These are phyloP conservation scores for Zhuqinia jingwanae DNA, from an alignment of 2,888 invertebrate genomes.

Conservation along the genomic window DNA sequence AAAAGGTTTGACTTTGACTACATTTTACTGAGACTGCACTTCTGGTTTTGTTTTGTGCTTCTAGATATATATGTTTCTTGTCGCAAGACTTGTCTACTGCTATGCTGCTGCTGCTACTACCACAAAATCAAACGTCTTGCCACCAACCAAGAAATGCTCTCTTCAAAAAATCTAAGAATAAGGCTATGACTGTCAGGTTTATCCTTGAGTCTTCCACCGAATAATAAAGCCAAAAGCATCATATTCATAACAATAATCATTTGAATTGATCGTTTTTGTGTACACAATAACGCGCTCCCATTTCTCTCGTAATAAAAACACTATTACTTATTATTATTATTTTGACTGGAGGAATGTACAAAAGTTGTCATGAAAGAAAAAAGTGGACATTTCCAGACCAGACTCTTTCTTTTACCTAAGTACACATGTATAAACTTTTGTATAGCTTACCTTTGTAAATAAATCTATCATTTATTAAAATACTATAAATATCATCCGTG, in stretches of 20 bases:
- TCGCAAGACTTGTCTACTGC: background rate
- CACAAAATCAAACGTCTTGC: constrained; percentile 1
- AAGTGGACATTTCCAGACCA: constrained; percentile 5
- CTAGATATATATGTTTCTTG: too few species aligned
- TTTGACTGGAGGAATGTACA: background rate
- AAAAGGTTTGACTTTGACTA: constrained; percentile 30
- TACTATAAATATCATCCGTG: background rate
- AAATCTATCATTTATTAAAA: background rate
- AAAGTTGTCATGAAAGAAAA: background rate
- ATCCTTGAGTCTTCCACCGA: background rate
- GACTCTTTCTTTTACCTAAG: background rate
- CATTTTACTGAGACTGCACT: background rate
- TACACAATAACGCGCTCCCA: constrained; percentile 19
- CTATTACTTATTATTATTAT: constrained; percentile 23
- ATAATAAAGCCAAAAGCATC: background rate
- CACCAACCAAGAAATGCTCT: background rate
- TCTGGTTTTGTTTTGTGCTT: constrained; percentile 39
- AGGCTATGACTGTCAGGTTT: background rate
- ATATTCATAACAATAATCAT: constrained; percentile 58
- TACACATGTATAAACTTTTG: background rate
- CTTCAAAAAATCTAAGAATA: constrained; percentile 17
- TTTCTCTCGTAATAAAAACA: background rate
- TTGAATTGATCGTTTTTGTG: constrained; percentile 48
- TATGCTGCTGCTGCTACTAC: too few species aligned
- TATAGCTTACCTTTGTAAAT: background rate